phyloP scores from a whole-genome alignment of 1,140 invertebrate genomes.

The Trichonephila inaurata region DNA sequence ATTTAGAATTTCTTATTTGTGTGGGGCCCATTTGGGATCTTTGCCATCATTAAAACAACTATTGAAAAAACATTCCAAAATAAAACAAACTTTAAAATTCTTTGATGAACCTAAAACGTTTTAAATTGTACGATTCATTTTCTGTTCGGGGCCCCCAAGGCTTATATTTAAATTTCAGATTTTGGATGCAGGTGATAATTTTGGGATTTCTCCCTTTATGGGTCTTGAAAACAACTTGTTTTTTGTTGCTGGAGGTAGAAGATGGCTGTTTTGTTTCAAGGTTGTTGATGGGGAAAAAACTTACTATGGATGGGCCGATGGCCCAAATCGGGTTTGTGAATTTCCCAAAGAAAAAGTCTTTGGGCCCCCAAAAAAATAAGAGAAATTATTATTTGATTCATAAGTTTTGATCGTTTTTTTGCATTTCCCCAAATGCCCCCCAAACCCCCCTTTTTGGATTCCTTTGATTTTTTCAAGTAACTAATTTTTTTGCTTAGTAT shows the following conservation, averaged over 20 bases:
- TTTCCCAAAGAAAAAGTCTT: constrained; percentile 41
- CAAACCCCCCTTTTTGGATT: constrained; percentile 7
- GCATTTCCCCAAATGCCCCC: constrained; percentile 58
- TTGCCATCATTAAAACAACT: no score
- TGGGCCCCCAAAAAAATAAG: background rate
- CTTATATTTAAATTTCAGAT: constrained; percentile 33
- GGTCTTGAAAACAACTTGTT: background rate
- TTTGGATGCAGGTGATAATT: background rate
- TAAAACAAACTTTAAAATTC: no score
- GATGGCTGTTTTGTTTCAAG: background rate
- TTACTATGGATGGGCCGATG: constrained; percentile 56
- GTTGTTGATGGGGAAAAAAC: constrained; percentile 61
- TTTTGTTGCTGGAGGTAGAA: constrained; percentile 42
- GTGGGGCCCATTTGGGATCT: no score
- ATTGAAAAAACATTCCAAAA: no score
- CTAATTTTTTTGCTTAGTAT: background rate
- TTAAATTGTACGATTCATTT: no score
- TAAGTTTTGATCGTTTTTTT: constrained; percentile 43
- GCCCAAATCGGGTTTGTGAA: background rate
- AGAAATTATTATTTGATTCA: constrained; percentile 50
- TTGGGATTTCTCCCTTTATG: background rate
- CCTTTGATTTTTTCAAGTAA: background rate
- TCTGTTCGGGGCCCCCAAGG: no score
- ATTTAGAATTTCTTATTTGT: no score
- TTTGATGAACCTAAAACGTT: no score